Evolutionary conservation across 2,113 vertebrate genomes (phyloP).

Genomic region (Gadus chalcogrammus): DNA sequence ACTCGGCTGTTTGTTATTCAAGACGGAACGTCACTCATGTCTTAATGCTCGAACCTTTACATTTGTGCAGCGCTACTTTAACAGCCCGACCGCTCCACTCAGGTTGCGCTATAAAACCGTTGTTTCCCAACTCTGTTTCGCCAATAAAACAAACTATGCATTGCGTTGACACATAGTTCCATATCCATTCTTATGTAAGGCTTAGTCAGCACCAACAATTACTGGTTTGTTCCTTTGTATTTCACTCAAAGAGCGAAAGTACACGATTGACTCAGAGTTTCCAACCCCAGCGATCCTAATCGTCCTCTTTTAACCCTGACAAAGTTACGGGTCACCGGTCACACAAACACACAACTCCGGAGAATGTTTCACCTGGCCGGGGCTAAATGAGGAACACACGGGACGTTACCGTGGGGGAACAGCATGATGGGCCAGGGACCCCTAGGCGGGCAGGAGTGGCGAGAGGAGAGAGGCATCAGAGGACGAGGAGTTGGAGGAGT

Average conservation of each 20-base stretch:
- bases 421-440: conserved; percentile 20
- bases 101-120: too few species aligned
- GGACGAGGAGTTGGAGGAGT: conserved; percentile 20
- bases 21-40: not conserved
- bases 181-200: conserved; percentile 7
- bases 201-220: conserved; percentile 1
- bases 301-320: conserved; percentile 9
- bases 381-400: conserved; percentile 4
- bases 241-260: too few species aligned
- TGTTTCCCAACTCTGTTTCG: too few species aligned
- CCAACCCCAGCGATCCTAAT: not conserved
- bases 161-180: not conserved
- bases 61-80: not conserved
- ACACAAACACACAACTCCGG: conserved; percentile 6
- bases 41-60: not conserved
- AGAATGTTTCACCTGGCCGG: conserved; percentile 27
- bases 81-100: too few species aligned
- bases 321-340: not conserved
- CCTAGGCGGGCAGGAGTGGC: conserved; percentile 35
- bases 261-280: too few species aligned
- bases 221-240: too few species aligned
- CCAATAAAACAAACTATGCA: too few species aligned
- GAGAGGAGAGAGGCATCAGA: conserved; percentile 27
- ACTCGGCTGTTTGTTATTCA: not conserved
- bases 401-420: too few species aligned